Evolutionary conservation across 2,888 invertebrate species (phyloP).

Genomic region (Pristionchus japonicus): DNA sequence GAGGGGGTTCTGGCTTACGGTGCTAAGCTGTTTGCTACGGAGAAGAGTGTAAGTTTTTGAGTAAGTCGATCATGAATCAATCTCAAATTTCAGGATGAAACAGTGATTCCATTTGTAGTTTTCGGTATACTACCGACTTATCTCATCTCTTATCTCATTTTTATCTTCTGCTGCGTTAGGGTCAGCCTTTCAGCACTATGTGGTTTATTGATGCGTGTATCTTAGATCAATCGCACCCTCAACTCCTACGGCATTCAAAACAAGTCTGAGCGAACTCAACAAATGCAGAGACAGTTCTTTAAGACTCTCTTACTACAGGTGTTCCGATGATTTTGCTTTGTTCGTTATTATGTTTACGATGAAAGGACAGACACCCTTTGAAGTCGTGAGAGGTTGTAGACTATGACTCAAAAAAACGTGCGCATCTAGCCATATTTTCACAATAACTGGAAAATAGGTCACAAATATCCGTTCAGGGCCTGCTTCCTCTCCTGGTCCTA

Average conservation of each 20-base stretch:
- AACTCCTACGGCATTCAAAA: background rate
- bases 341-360: background rate
- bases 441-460: background rate
- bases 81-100: background rate
- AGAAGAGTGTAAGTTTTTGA: background rate
- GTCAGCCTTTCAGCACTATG: background rate
- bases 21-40: background rate
- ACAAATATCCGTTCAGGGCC: conserved; percentile 7
- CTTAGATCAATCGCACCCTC: background rate
- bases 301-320: background rate
- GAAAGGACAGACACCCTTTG: background rate
- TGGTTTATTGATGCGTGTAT: background rate
- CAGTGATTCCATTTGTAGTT: background rate
- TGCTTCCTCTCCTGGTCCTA: background rate
- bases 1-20: background rate
- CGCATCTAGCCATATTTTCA: too few relatives aligned
- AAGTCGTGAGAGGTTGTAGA: background rate
- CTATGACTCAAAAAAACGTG: too few relatives aligned
- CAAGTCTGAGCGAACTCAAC: background rate
- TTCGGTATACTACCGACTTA: background rate
- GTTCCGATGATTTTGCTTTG: background rate
- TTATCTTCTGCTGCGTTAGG: background rate
- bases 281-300: conserved; percentile 11
- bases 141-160: background rate
- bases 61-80: background rate